phyloP scores from a whole-genome alignment of 2,113 vertebrate species.

The Cryptomyrus ogoouensis region DNA sequence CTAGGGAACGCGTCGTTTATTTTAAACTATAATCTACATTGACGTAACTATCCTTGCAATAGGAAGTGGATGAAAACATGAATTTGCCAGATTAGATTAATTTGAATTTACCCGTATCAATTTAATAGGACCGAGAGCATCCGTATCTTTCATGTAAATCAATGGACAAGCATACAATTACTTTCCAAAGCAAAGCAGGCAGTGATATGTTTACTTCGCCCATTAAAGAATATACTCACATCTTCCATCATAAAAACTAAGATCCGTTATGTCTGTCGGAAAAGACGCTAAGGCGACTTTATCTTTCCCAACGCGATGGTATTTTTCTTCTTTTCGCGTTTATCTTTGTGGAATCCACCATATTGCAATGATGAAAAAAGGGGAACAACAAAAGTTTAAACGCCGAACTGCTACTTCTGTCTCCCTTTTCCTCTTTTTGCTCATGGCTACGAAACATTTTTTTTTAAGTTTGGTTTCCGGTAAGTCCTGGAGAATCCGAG shows the following conservation, averaged over 20 bases:
- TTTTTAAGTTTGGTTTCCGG: constrained; percentile 44
- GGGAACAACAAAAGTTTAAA: constrained; percentile 40
- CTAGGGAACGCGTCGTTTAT: neutral
- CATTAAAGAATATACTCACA: constrained; percentile 40
- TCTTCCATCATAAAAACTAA: constrained; percentile 43
- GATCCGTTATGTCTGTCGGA: constrained; percentile 32
- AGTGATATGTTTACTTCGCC: neutral
- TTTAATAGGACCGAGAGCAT: neutral
- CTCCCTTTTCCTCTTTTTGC: constrained; percentile 44
- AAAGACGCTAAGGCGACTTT: constrained; percentile 31
- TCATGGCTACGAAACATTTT: constrained; percentile 35
- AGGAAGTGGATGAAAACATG: neutral
- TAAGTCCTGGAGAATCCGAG: constrained; percentile 26
- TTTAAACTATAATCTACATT: neutral
- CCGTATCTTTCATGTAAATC: neutral
- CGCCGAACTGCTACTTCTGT: constrained; percentile 27
- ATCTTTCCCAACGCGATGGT: constrained; percentile 23
- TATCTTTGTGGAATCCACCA: constrained; percentile 38
- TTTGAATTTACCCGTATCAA: neutral
- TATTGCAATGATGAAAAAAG: constrained; percentile 35
- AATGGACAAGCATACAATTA: neutral
- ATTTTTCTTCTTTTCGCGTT: constrained; percentile 21
- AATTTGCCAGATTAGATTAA: neutral
- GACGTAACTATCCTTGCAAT: neutral
- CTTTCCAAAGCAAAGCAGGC: neutral